Percentiles rank a stretch among this genome's conserved stretches.
These are phyloP conservation scores for Parapristionchus giblindavisi DNA, from an alignment of 2,888 invertebrate genomes.

Conservation along the genomic window DNA sequence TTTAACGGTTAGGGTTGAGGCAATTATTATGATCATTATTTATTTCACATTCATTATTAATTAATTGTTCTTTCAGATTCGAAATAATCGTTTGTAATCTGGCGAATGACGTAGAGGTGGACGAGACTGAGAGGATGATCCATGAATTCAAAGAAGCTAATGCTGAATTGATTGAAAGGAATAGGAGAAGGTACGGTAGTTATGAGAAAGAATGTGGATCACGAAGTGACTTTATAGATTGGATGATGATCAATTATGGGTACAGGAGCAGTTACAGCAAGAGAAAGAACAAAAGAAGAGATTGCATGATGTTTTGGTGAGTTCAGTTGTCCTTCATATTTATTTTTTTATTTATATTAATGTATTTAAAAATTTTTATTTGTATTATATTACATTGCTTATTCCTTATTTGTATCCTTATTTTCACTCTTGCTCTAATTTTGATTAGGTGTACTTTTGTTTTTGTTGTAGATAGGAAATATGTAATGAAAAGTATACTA, in stretches of 20 bases:
- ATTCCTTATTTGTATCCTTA: too few species aligned
- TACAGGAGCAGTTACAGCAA: conserved; percentile 71
- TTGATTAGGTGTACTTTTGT: too few species aligned
- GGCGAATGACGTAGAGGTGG: conserved; percentile 58
- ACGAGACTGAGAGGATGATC: conserved; percentile 59
- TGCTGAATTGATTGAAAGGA: conserved; percentile 62
- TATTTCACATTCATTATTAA: too few species aligned
- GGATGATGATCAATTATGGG: conserved; percentile 78
- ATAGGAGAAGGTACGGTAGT: conserved; percentile 55
- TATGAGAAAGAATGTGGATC: neutral
- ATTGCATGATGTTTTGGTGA: conserved; percentile 1
- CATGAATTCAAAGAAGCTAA: conserved; percentile 56
- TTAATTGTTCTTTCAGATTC: conserved; percentile 41
- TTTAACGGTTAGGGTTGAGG: too few species aligned
- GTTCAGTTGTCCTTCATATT: too few species aligned
- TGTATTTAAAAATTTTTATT: too few species aligned
- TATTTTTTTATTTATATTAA: too few species aligned
- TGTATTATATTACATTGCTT: too few species aligned
- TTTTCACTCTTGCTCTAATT: too few species aligned
- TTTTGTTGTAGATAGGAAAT: too few species aligned
- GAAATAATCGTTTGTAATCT: conserved; percentile 60
- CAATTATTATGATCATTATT: too few species aligned
- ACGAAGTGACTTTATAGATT: conserved; percentile 44
- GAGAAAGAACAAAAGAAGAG: conserved; percentile 55
- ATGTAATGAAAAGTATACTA: too few species aligned